Evolutionary conservation across 2,113 vertebrate genomes (phyloP).

Genomic region (Apteryx mantelli): DNA sequence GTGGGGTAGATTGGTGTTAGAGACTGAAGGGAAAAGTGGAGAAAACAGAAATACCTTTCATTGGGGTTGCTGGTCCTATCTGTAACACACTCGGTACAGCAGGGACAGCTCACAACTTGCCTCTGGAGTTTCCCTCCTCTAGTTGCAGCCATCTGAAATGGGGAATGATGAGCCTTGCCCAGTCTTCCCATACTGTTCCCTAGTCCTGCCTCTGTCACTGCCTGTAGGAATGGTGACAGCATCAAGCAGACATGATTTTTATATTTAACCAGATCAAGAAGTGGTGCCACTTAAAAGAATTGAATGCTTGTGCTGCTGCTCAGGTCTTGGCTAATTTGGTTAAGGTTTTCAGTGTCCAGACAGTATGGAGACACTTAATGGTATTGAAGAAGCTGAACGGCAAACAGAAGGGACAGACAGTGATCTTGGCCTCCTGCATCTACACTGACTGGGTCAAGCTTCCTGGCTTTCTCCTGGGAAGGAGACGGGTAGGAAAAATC

Average conservation of each 20-base stretch:
- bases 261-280: neutral
- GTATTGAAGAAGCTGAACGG: conserved; percentile 58
- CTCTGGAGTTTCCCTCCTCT: neutral
- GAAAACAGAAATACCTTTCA: neutral
- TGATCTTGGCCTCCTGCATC: conserved; percentile 18
- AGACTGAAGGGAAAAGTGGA: neutral
- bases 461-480: neutral
- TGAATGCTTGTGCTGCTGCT: conserved; percentile 51
- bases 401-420: neutral
- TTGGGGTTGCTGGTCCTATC: neutral
- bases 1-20: neutral
- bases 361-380: conserved; percentile 72
- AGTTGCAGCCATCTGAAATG: neutral
- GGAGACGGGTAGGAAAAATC: neutral
- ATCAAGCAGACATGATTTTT: neutral
- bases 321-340: conserved; percentile 57
- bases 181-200: neutral
- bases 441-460: neutral
- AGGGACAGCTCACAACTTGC: rapidly evolving
- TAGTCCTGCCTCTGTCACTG: neutral
- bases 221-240: neutral
- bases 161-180: neutral
- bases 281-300: conserved; percentile 59
- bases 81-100: neutral
- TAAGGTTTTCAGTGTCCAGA: conserved; percentile 68